These are phyloP conservation scores for Pantelozetes paolii DNA, from an alignment of 2,888 invertebrate species.

Conservation along the genomic window DNA sequence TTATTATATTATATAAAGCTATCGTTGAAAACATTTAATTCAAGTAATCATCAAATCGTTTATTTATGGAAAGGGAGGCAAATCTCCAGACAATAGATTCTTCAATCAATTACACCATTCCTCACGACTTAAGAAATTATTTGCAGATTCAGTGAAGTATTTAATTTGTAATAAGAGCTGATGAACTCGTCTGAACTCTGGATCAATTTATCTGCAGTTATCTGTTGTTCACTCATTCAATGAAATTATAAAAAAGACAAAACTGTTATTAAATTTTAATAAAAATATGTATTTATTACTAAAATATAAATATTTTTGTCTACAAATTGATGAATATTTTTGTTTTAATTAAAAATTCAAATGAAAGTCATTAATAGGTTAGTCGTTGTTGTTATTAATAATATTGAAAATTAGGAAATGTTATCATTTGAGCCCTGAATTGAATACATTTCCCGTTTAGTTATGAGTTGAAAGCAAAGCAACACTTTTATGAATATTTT, in stretches of 20 bases:
- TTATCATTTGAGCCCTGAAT: not conserved
- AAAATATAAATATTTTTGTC: too few relatives aligned
- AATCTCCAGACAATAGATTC: constrained; percentile 11
- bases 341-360: too few relatives aligned
- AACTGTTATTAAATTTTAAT: too few relatives aligned
- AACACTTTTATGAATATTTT: too few relatives aligned
- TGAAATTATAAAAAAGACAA: too few relatives aligned
- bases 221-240: too few relatives aligned
- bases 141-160: not conserved
- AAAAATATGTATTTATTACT: too few relatives aligned
- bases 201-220: not conserved
- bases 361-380: too few relatives aligned
- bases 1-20: too few relatives aligned
- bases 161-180: not conserved
- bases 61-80: not conserved
- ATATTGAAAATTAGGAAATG: not conserved
- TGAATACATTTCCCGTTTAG: not conserved
- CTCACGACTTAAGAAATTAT: not conserved
- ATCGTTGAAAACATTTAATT: not conserved
- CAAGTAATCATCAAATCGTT: not conserved
- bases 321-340: too few relatives aligned
- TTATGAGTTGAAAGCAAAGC: not conserved
- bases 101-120: not conserved
- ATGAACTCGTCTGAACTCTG: not conserved
- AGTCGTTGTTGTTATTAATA: too few relatives aligned